Evolutionary conservation across 1,140 invertebrate species (phyloP).

Genomic region (Platyura marginata): DNA sequence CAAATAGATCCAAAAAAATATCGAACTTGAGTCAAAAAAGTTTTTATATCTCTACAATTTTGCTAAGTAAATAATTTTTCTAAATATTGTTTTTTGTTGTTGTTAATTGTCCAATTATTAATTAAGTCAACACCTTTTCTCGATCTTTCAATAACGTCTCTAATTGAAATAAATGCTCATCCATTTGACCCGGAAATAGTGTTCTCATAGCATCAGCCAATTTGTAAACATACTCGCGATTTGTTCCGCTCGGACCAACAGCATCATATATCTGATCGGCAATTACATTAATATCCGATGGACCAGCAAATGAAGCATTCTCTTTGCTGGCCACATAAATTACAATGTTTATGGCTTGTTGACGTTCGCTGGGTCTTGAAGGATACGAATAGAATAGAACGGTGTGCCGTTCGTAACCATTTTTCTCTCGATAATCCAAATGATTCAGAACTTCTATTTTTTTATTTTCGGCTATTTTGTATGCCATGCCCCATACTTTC

Average conservation of each 20-base stretch:
- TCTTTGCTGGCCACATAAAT: conserved; percentile 66
- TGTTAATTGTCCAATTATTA: too few relatives aligned
- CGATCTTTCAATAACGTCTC: conserved; percentile 26
- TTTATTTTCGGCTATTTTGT: conserved; percentile 56
- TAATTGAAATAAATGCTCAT: conserved; percentile 58
- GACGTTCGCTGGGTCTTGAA: conserved; percentile 17
- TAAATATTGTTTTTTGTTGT: too few relatives aligned
- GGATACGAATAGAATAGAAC: conserved; percentile 60
- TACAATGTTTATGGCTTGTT: conserved; percentile 45
- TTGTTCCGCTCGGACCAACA: conserved; percentile 65
- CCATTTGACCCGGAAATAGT: conserved; percentile 46
- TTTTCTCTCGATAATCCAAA: conserved; percentile 78
- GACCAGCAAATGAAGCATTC: conserved; percentile 56
- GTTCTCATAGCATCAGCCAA: conserved; percentile 58
- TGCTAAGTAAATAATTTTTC: too few relatives aligned
- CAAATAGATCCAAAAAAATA: too few relatives aligned
- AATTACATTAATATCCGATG: conserved; percentile 49
- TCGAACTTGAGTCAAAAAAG: too few relatives aligned
- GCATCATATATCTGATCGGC: conserved; percentile 56
- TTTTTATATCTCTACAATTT: too few relatives aligned
- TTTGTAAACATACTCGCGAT: conserved; percentile 76
- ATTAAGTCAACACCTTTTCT: too few relatives aligned
- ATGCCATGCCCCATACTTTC: conserved; percentile 69
- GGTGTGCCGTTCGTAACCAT: conserved; percentile 55
- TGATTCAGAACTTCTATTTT: conserved; percentile 53